Percentiles rank a stretch among this genome's conserved stretches.
Evolutionary conservation across 2,113 vertebrate genomes (phyloP).

Genomic region (Tragelaphus scriptus): DNA sequence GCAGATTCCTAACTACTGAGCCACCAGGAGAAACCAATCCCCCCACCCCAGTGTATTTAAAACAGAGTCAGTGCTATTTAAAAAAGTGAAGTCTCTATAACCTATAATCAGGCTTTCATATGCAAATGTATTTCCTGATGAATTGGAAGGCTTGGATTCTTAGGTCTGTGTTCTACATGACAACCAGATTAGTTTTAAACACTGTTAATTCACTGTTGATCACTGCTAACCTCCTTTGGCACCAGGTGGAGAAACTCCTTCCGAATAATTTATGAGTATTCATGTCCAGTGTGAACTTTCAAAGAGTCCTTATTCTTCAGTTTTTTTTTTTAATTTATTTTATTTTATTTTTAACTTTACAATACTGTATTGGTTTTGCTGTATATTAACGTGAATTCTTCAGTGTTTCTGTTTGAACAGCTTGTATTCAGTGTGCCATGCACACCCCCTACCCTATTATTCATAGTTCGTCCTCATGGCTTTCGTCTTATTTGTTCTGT

Average conservation of each 20-base stretch:
- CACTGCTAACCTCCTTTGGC: not conserved
- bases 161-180: slow-evolving; percentile 17
- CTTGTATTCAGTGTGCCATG: not conserved
- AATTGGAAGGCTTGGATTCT: slow-evolving; percentile 14
- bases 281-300: not conserved
- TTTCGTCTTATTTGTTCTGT: not conserved
- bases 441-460: rapidly evolving
- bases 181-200: slow-evolving; percentile 35
- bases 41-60: not conserved
- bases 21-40: not conserved
- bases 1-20: not conserved
- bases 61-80: not conserved
- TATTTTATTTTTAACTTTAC: too few relatives aligned
- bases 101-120: not conserved
- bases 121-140: slow-evolving; percentile 24
- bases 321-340: too few relatives aligned
- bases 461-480: not conserved
- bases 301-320: not conserved
- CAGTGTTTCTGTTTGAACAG: not conserved
- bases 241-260: not conserved
- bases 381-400: not conserved
- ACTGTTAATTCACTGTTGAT: slow-evolving; percentile 52
- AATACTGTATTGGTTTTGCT: too few relatives aligned
- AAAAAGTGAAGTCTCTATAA: not conserved
- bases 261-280: slow-evolving; percentile 30